Percentiles rank a stretch among this genome's conserved stretches.
Conservation (phyloP, 1,140 invertebrate genomes). For the Riptortus pedestris region DNA sequence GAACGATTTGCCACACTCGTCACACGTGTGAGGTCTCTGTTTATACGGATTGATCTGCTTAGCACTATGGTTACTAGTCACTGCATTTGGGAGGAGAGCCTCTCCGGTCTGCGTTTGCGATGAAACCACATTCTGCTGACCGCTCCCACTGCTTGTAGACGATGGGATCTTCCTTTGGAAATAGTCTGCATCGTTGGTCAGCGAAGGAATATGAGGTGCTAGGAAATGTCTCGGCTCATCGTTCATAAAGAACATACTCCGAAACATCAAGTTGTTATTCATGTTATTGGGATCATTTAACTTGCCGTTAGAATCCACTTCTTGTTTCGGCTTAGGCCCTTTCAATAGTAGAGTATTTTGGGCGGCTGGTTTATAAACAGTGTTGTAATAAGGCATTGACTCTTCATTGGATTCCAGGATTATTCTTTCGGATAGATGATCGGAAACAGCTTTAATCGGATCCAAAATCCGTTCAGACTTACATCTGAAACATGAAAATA, state of each 20-base stretch:
- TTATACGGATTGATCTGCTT: constrained; percentile 37
- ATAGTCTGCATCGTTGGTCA: constrained; percentile 31
- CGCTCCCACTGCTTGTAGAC: not conserved
- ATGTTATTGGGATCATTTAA: constrained; percentile 25
- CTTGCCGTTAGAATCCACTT: not conserved
- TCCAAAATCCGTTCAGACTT: constrained; percentile 30
- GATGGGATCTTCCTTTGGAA: constrained; percentile 27
- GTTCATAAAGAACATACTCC: constrained; percentile 35
- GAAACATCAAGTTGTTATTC: constrained; percentile 34
- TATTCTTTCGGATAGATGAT: constrained; percentile 31
- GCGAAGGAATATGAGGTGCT: constrained; percentile 31
- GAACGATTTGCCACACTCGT: constrained; percentile 73
- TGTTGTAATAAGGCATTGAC: constrained; percentile 22
- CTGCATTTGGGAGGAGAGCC: not conserved
- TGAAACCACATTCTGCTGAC: constrained; percentile 23
- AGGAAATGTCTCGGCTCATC: constrained; percentile 34
- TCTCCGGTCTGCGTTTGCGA: constrained; percentile 12
- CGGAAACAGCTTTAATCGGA: constrained; percentile 30
- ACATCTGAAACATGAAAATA: constrained; percentile 29
- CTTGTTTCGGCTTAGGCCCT: not conserved
- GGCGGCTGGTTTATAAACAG: constrained; percentile 17
- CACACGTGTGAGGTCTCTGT: constrained; percentile 66
- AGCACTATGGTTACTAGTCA: not conserved
- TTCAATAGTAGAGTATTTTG: constrained; percentile 5
- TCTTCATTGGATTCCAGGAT: constrained; percentile 27